These are phyloP conservation scores for Ephydatia muelleri DNA, from an alignment of 37 sponge, comb jelly and placozoan genomes.

Conservation along the genomic window DNA sequence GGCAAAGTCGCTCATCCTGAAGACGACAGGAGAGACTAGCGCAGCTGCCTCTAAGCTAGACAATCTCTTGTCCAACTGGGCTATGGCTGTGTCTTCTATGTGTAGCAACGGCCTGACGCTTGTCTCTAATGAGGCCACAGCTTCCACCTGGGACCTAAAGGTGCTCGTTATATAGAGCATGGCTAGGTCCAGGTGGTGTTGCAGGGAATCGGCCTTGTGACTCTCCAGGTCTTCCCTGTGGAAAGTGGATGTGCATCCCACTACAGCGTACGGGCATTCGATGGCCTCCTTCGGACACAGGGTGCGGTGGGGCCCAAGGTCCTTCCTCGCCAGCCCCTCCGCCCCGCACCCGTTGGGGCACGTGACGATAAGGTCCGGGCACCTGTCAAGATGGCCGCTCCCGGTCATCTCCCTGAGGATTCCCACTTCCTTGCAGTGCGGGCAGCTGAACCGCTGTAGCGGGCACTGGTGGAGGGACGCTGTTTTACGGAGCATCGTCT, in stretches of 20 bases:
- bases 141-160: neutral
- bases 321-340: neutral
- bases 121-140: neutral
- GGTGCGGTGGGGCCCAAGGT: neutral
- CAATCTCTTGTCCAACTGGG: neutral
- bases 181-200: neutral
- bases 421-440: conserved; percentile 5
- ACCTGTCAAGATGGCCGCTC: conserved; percentile 34
- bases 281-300: neutral
- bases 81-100: neutral
- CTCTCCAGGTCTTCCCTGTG: neutral
- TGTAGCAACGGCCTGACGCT: neutral
- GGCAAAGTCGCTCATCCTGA: conserved; percentile 19
- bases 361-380: neutral
- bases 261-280: neutral
- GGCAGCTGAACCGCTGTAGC: neutral
- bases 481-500: neutral
- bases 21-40: conserved; percentile 15
- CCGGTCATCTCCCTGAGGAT: conserved; percentile 21
- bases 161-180: neutral
- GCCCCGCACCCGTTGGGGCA: neutral
- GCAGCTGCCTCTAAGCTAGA: neutral
- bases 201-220: neutral
- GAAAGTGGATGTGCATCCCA: neutral
- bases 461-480: neutral